Evolutionary conservation across 2,888 invertebrate genomes (phyloP).

Genomic region (Heliconius ismenius): DNA sequence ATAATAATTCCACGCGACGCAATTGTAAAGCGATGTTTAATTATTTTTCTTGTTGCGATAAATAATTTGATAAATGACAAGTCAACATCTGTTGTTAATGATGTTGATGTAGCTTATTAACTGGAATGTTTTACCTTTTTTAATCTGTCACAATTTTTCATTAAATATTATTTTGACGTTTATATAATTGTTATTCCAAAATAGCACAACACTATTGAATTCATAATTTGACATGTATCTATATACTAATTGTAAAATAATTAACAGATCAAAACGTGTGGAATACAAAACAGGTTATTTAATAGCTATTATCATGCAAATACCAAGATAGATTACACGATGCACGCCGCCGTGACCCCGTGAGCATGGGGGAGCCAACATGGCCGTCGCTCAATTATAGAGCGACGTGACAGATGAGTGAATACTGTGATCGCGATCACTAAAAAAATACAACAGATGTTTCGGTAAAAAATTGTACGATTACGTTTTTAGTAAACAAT

Average conservation of each 20-base stretch:
- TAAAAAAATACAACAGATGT: conserved; percentile 22
- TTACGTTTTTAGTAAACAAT: background rate
- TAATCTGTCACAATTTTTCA: background rate
- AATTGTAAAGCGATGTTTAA: conserved; percentile 33
- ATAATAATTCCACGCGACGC: conserved; percentile 25
- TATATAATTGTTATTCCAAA: background rate
- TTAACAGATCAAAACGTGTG: conserved; percentile 2
- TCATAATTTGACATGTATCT: background rate
- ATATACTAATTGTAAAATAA: background rate
- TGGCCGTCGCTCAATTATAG: conserved; percentile 17
- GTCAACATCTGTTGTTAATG: conserved; percentile 34
- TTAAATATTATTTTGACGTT: background rate
- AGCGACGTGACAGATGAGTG: conserved; percentile 25
- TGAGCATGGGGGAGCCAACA: conserved; percentile 27
- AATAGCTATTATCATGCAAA: conserved; percentile 32
- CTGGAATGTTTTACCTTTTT: background rate
- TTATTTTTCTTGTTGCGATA: conserved; percentile 37
- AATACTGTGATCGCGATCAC: conserved; percentile 2
- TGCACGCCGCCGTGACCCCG: conserved; percentile 24
- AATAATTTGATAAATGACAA: conserved; percentile 32
- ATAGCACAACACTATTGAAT: background rate
- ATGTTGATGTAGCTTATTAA: conserved; percentile 2
- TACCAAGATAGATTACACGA: conserved; percentile 30
- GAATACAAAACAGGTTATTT: conserved; percentile 19
- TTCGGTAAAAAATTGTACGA: background rate